A percentile compares a stretch with the other conserved stretches of the same genome.
phyloP scores from a whole-genome alignment of 2,888 invertebrate genomes.

The Vesta saturnalis region DNA sequence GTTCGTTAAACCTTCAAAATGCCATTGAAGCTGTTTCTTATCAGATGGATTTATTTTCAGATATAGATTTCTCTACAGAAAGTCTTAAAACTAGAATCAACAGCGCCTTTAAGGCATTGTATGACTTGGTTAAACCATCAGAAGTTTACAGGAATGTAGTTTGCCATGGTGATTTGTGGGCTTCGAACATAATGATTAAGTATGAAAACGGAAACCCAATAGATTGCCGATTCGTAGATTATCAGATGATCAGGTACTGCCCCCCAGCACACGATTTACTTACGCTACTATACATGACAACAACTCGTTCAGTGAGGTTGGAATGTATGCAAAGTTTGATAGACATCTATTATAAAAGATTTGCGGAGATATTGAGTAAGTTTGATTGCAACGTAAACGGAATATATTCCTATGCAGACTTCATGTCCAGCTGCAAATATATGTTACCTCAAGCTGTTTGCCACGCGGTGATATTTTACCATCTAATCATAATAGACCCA shows the following conservation, averaged over 20 bases:
- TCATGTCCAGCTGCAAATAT: conserved; percentile 55
- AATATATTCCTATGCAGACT: conserved; percentile 51
- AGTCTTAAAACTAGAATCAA: conserved; percentile 5
- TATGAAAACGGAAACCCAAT: conserved; percentile 40
- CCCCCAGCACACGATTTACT: conserved; percentile 75
- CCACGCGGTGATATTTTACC: conserved; percentile 20
- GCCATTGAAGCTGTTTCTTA: conserved; percentile 4
- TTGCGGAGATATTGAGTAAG: conserved; percentile 50
- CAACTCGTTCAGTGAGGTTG: conserved; percentile 50
- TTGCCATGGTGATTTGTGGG: conserved; percentile 73
- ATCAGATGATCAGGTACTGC: conserved; percentile 64
- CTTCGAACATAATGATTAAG: conserved; percentile 63
- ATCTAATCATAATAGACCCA: conserved; percentile 8
- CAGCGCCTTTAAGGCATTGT: conserved; percentile 35
- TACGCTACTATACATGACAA: conserved; percentile 53
- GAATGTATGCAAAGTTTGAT: conserved; percentile 50
- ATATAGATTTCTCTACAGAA: not conserved
- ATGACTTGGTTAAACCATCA: conserved; percentile 55
- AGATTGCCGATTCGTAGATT: conserved; percentile 58
- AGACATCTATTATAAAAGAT: conserved; percentile 54
- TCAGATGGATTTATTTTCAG: conserved; percentile 19
- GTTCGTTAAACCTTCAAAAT: not conserved
- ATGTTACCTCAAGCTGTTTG: conserved; percentile 52
- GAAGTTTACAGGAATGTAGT: conserved; percentile 64
- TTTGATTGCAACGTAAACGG: conserved; percentile 44